These are phyloP conservation scores for Lagothrix lagotricha DNA, from an alignment of 2,797 vertebrate species.

Conservation along the genomic window DNA sequence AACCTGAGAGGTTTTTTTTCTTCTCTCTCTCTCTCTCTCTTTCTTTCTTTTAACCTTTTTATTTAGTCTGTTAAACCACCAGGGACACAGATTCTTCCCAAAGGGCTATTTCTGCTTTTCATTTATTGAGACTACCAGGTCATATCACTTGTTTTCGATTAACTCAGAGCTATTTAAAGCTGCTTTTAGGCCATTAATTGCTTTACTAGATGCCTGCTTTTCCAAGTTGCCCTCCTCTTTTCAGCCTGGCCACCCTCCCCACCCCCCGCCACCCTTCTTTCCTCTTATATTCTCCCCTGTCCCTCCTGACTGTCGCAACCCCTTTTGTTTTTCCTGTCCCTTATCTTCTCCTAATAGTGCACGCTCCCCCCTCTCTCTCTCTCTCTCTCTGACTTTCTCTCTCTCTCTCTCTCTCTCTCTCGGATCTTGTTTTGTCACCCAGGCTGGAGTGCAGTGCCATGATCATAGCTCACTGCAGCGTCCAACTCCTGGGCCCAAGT, in stretches of 20 bases:
- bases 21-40: neutral
- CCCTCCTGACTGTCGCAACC: neutral
- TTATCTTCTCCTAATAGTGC: neutral
- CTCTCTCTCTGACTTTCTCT: too few species aligned
- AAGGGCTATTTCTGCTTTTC: slow-evolving; percentile 51
- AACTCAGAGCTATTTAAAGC: slow-evolving; percentile 72
- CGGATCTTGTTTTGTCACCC: neutral
- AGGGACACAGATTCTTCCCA: slow-evolving; percentile 62
- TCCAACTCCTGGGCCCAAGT: neutral
- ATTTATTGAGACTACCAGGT: slow-evolving; percentile 63
- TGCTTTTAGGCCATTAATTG: slow-evolving; percentile 57
- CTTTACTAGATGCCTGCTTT: neutral
- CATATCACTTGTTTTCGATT: slow-evolving; percentile 65
- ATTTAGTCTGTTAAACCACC: slow-evolving; percentile 41
- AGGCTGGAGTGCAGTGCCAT: neutral
- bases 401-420: too few species aligned
- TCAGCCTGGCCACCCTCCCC: neutral
- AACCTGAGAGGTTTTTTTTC: neutral
- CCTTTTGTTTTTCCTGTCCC: neutral
- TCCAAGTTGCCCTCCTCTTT: slow-evolving; percentile 24
- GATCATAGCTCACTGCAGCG: neutral
- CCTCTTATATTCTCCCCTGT: neutral
- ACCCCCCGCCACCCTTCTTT: neutral
- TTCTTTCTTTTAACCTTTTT: slow-evolving; percentile 16
- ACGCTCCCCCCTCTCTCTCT: neutral